Evolutionary conservation across 2,113 vertebrate species (phyloP), one percentile per base, ranked within the genome.

Genomic region (Nyctereutes procyonoides): DNA sequence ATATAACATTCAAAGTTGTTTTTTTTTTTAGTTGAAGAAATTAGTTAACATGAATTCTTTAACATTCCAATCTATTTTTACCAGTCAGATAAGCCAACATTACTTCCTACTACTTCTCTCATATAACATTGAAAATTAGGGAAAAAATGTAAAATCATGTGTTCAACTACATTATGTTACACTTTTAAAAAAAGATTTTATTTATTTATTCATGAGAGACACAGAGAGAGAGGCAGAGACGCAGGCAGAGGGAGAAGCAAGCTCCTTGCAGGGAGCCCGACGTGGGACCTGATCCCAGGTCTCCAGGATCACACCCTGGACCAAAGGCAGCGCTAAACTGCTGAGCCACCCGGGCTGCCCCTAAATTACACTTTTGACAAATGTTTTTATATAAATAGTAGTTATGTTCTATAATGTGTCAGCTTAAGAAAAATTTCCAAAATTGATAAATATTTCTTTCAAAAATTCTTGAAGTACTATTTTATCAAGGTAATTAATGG

Each of bases 11-110:
- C 43, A 43, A 43, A 43, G 43, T 43, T 83, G 30, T 2, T 20
- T 69, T 15, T 63, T 71, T 93, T 83, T 89, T 92, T 62, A 69
- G 81, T 88, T 74, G 38, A 95, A 87, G 62, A 71, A 92, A 65
- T 48, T 95, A 26, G 28, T 62, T 95, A 62, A 93, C 32, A 12
- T 84, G 48, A 86, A 73, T 6, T 55, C 14, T 55, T 92, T 69
- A 96, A 74, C 24, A 58, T 55, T 87, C 63, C 85, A 65, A 48
- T n/a, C 79, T 24, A 60, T 22, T 58, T 95, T 95, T 71, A 85
- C 2, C 19, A 71, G 35, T 77, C 53, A 95, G 28, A 56, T 93
- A 80, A 95, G 17, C 17, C 67, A 56, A 63, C 32, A 81, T 35
- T 80, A 84, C 5, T 89, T 69, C 28, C 48, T 86, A 51, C 30